Percentiles rank a stretch among this genome's conserved stretches.
phyloP scores from a whole-genome alignment of 2,888 invertebrate species.

The Callyntrura guangdongensis region DNA sequence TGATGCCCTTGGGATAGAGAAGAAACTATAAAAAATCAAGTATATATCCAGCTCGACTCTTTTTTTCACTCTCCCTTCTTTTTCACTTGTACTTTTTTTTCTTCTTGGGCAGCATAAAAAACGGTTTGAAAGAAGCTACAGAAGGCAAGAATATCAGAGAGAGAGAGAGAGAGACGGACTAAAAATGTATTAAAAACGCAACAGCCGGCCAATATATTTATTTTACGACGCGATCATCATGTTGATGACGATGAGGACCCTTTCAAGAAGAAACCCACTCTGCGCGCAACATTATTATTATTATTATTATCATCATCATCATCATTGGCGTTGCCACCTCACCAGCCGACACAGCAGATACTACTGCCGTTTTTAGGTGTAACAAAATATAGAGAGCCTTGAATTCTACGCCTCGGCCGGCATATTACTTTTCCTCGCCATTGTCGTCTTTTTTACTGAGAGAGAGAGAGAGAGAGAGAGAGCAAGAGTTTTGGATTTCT shows the following conservation, averaged over 20 bases:
- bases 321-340: not conserved
- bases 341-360: no score
- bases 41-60: not conserved
- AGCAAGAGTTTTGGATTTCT: no score
- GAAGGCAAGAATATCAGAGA: conserved; percentile 23
- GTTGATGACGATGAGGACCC: not conserved
- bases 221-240: not conserved
- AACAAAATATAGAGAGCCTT: no score
- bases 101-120: not conserved
- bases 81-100: conserved; percentile 36
- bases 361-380: not conserved
- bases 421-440: conserved; percentile 2
- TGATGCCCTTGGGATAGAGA: conserved; percentile 50
- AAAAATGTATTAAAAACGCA: conserved; percentile 32
- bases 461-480: no score
- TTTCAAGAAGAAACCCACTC: conserved; percentile 9
- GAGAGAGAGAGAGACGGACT: not conserved
- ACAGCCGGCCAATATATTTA: conserved; percentile 68
- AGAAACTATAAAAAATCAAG: not conserved
- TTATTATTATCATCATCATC: not conserved
- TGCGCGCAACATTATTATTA: not conserved
- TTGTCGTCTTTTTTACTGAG: conserved; percentile 37
- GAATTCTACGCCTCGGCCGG: not conserved
- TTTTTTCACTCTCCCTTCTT: not conserved
- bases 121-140: not conserved